Conservation (phyloP, 2,113 vertebrate species). For the Sus scrofa region DNA sequence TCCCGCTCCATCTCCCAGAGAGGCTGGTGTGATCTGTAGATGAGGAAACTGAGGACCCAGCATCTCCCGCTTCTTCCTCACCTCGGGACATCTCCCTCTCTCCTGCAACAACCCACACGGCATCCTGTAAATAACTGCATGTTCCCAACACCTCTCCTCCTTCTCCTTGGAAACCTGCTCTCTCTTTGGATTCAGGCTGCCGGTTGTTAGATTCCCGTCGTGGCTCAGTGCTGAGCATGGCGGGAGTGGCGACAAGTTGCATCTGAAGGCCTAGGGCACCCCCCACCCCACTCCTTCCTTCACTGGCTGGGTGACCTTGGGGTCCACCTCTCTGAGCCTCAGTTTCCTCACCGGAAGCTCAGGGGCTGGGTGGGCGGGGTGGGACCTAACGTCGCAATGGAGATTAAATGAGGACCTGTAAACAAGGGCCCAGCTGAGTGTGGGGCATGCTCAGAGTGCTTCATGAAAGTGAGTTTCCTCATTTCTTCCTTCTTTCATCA, state of each 20-base stretch:
- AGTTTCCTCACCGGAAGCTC: not conserved
- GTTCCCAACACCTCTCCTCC: conserved; percentile 83
- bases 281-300: not conserved
- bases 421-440: not conserved
- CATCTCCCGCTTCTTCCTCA: conserved; percentile 57
- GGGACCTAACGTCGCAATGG: not conserved
- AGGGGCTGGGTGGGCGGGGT: not conserved
- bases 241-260: not conserved
- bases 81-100: conserved; percentile 70
- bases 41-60: conserved; percentile 70
- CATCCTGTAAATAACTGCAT: conserved; percentile 83
- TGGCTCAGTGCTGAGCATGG: not conserved
- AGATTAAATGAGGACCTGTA: not conserved
- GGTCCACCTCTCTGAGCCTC: not conserved
- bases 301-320: not conserved
- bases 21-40: not conserved
- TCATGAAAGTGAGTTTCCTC: not conserved
- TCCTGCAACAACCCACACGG: conserved; percentile 75
- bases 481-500: not conserved
- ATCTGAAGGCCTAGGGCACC: not conserved
- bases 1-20: not conserved
- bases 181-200: conserved; percentile 63
- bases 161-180: conserved; percentile 83
- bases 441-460: not conserved
- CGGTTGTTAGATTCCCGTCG: conserved; percentile 32